Evolutionary conservation across 2,888 invertebrate genomes (phyloP).

Genomic region (Notodonta ziczac): DNA sequence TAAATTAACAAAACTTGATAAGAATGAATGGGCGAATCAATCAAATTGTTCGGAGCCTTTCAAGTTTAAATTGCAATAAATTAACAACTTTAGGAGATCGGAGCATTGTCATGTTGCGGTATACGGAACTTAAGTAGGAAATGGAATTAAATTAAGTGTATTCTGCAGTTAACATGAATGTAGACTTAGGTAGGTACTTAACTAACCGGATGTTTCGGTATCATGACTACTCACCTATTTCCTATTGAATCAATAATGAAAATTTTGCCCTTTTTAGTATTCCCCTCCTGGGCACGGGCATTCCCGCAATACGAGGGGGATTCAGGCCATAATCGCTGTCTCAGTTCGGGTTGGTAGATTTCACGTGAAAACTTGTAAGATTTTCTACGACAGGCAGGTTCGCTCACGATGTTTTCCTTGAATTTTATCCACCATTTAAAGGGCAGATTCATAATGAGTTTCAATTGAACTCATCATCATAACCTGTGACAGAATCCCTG

Average conservation of each 20-base stretch:
- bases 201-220: background rate
- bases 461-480: background rate
- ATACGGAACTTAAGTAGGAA: background rate
- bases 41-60: constrained; percentile 1
- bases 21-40: background rate
- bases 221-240: background rate
- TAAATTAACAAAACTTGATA: background rate
- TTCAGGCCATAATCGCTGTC: too few species aligned
- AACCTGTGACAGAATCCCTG: background rate
- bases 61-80: background rate
- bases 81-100: background rate
- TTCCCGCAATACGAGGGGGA: too few species aligned
- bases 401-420: too few species aligned
- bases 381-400: too few species aligned
- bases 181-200: background rate
- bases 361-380: too few species aligned
- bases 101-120: background rate
- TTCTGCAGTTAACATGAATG: background rate
- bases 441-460: too few species aligned
- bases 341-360: too few species aligned
- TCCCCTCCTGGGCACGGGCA: too few species aligned
- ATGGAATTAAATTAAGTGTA: background rate
- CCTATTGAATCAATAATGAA: background rate
- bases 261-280: too few species aligned
- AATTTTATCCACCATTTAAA: too few species aligned